A percentile compares a stretch with the other conserved stretches of the same genome.
Evolutionary conservation across 2,113 vertebrate genomes (phyloP).

Genomic region (Syrrhaptes paradoxus): DNA sequence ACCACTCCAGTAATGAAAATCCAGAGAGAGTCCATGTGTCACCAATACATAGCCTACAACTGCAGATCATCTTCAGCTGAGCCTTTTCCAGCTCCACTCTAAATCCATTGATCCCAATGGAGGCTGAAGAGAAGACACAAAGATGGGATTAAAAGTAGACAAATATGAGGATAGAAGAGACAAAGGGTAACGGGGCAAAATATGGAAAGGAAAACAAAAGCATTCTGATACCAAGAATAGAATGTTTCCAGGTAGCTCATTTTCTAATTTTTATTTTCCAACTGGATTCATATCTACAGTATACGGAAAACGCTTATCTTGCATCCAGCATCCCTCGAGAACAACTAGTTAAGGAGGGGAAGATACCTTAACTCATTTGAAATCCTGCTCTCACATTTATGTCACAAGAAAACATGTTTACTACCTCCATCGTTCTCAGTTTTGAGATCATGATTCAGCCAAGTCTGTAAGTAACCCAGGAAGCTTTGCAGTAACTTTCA

Average conservation of each 20-base stretch:
- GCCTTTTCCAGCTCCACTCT: background rate
- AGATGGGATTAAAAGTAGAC: background rate
- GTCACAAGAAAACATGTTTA: background rate
- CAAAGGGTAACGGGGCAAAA: background rate
- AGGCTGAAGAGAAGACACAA: background rate
- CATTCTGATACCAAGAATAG: background rate
- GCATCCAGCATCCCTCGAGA: background rate
- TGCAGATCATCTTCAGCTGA: background rate
- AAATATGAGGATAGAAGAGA: background rate
- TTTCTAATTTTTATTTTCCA: background rate
- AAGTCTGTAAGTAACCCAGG: background rate
- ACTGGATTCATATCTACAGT: background rate
- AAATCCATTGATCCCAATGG: background rate
- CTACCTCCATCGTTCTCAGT: background rate
- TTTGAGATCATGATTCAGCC: rapidly evolving
- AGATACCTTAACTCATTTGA: background rate
- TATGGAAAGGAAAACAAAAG: background rate
- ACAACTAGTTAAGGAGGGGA: background rate
- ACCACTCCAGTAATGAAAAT: background rate
- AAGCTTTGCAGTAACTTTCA: background rate
- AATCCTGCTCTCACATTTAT: background rate
- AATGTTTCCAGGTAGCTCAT: background rate
- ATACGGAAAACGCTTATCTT: background rate
- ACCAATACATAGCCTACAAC: background rate
- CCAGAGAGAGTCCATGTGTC: background rate